Percentiles rank a stretch among this genome's conserved stretches.
Conservation (phyloP, 2,113 vertebrate species). For the Brevimyrus niger region DNA sequence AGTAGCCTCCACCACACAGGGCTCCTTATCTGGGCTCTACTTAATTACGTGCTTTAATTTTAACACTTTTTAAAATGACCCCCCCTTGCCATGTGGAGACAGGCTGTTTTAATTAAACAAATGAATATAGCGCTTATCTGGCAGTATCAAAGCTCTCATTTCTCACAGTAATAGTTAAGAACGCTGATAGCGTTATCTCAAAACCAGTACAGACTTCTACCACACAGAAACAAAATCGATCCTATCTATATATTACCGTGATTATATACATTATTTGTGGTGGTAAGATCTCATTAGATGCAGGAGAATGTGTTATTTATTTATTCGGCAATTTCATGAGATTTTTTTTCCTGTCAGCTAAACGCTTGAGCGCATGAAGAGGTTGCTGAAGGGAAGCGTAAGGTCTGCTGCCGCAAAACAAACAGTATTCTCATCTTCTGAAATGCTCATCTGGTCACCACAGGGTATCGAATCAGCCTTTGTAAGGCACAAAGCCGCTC, state of each 20-base stretch:
- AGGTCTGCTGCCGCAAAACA: not conserved
- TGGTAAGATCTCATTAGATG: slow-evolving; percentile 35
- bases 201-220: slow-evolving; percentile 42
- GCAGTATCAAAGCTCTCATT: slow-evolving; percentile 72
- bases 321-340: slow-evolving; percentile 7
- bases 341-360: not conserved
- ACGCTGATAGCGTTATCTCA: slow-evolving; percentile 65
- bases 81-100: slow-evolving; percentile 64
- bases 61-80: slow-evolving; percentile 84
- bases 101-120: slow-evolving; percentile 93
- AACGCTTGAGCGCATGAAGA: not conserved
- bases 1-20: slow-evolving; percentile 66
- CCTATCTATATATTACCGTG: slow-evolving; percentile 5
- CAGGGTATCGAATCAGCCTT: not conserved
- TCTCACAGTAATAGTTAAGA: slow-evolving; percentile 70
- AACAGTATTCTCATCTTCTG: not conserved
- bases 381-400: not conserved
- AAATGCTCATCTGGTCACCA: not conserved
- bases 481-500: not conserved
- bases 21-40: slow-evolving; percentile 82
- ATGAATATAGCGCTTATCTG: slow-evolving; percentile 76
- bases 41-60: slow-evolving; percentile 98
- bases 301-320: slow-evolving; percentile 29
- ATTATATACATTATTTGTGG: slow-evolving; percentile 22
- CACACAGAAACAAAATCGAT: slow-evolving; percentile 21